Evolutionary conservation across 2,888 invertebrate genomes (phyloP), one percentile per base, ranked within the genome.

Genomic region (Pachycephus smyrnensis): DNA sequence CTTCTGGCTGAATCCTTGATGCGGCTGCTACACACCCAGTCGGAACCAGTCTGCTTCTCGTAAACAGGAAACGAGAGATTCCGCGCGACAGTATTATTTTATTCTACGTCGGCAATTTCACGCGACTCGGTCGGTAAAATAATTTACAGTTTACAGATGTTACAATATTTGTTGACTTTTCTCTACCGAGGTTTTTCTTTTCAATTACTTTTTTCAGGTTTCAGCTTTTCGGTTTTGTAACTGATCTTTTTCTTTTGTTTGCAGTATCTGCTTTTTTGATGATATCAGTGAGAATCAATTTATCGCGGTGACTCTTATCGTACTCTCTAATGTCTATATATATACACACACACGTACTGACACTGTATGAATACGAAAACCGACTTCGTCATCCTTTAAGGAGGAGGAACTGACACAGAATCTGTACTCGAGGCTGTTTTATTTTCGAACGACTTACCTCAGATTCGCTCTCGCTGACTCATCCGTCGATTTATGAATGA

Each of bases 401-500:
- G 23, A 55, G 55, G 55, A 55, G 33, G 12, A 71, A 31, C 71
- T 23, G 71, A 71, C 31, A 33, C 71, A 9, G 23, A 33, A 71
- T 71, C 71, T 31, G 4, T 23, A 71, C 71, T 11, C 31, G 71
- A 31, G 71, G 71, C 71, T 23, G 76, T 80, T 82, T 82, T 84
- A 84, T 86, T 86, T 85, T 83, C 80, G 81, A 76, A 77, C 31
- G 76, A 83, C 85, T 87, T 86, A 87, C 82, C 85, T 86, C 84
- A 86, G 85, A 85, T 84, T 84, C 75, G 79, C 81, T 55, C 36
- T 75, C 73, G 77, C 76, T 82, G 81, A 80, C 73, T 80, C 82
- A 81, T 79, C 73, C 73, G 33, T 33, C 75, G 87, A 88, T 89
- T 89, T 89, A 89, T 89, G 89, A 89, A 89, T 89, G 89, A 89